A percentile compares a stretch with the other conserved stretches of the same genome.
phyloP scores from a whole-genome alignment of 2,888 invertebrate species.

The Andrena bucephala region DNA sequence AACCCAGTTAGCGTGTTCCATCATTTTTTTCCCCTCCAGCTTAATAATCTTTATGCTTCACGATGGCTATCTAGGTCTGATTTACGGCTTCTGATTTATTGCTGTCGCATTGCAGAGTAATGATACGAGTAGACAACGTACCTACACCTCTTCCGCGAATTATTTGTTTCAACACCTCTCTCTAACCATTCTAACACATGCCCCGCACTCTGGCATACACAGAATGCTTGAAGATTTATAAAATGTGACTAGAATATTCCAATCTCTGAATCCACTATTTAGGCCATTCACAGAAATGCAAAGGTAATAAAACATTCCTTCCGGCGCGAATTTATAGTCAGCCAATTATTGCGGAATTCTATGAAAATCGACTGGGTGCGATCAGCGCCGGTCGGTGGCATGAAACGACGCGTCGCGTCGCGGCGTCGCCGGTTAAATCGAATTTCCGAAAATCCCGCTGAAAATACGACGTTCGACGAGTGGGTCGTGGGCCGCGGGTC shows the following conservation, averaged over 20 bases:
- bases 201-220: neutral
- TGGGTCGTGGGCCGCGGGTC: slow-evolving; percentile 13
- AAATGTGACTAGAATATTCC: too few species aligned
- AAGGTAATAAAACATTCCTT: too few species aligned
- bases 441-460: slow-evolving; percentile 76
- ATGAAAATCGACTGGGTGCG: slow-evolving; percentile 23
- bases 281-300: too few species aligned
- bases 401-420: slow-evolving; percentile 6
- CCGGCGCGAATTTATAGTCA: slow-evolving; percentile 6
- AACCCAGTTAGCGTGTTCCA: slow-evolving; percentile 1
- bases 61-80: slow-evolving; percentile 14
- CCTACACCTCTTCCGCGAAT: neutral
- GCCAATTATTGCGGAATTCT: slow-evolving; percentile 67
- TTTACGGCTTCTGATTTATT: slow-evolving; percentile 5
- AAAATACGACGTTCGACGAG: slow-evolving; percentile 67
- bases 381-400: neutral
- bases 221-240: neutral
- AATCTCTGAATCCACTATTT: too few species aligned
- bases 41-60: slow-evolving; percentile 14
- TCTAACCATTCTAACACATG: neutral
- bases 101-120: neutral
- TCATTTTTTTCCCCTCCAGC: neutral
- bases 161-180: neutral
- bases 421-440: slow-evolving; percentile 67
- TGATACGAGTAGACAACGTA: neutral